phyloP scores from a whole-genome alignment of 2,888 invertebrate species.

The Scrobipalpa costella region DNA sequence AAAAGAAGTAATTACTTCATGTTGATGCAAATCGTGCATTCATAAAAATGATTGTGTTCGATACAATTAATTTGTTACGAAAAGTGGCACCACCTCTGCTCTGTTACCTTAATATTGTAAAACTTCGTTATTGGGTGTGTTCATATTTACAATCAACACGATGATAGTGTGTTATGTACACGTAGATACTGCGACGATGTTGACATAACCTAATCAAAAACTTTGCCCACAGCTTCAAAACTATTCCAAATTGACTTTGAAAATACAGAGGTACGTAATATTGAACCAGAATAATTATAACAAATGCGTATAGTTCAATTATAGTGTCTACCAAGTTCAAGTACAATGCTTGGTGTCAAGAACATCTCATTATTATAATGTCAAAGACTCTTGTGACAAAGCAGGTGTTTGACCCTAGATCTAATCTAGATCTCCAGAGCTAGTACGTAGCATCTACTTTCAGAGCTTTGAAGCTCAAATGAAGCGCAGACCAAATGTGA shows the following conservation, averaged over 20 bases:
- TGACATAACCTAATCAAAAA: constrained; percentile 7
- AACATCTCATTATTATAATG: background rate
- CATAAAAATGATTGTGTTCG: too few relatives aligned
- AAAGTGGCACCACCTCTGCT: too few relatives aligned
- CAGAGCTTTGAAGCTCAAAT: constrained; percentile 12
- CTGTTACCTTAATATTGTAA: constrained; percentile 28
- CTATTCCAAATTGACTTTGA: background rate
- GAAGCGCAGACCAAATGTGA: constrained; percentile 5
- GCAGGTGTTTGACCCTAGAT: constrained; percentile 15
- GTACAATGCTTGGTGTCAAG: background rate
- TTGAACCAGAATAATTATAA: background rate
- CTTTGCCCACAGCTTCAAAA: background rate
- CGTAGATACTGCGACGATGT: background rate
- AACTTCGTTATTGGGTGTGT: constrained; percentile 21
- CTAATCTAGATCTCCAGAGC: background rate
- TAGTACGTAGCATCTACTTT: background rate
- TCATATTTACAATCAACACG: background rate
- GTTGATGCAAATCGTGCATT: too few relatives aligned
- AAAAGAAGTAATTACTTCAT: too few relatives aligned
- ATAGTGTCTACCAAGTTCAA: background rate
- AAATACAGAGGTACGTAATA: background rate
- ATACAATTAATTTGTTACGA: too few relatives aligned
- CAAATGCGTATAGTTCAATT: background rate
- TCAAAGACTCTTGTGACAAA: background rate
- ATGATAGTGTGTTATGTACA: background rate